Base-by-base conservation (phyloP, 2,888 invertebrate species). In the Diplazon laetatorius region DNA sequence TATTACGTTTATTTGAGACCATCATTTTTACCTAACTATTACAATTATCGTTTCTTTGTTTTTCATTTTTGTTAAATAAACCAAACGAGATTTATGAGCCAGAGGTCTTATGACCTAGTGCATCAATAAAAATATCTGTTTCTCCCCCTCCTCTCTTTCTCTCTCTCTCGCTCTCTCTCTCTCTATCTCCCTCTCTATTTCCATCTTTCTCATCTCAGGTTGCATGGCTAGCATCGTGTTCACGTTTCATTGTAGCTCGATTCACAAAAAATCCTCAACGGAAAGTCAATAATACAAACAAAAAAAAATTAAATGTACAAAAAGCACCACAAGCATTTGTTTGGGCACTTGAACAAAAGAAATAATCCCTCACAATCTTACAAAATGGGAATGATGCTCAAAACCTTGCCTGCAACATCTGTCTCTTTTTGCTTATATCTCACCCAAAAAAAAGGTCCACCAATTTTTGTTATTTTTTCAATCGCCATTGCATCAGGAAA, bases 141-240 rank as follows among this genome's bases (percentile, higher is more conserved):
- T n/a, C n/a, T n/a, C n/a, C n/a, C n/a, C n/a, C n/a, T n/a, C n/a
- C n/a, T n/a, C n/a, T n/a, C n/a, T n/a, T n/a, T n/a, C n/a, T n/a
- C n/a, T n/a, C 10, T 35, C 18, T 16, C 18, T 37, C 3, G 8
- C 4, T 57, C 12, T 50, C 20, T 20, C 22, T 20, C 8, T 50
- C 22, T 10, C 18, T 12, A 9, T 20, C 16, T 39, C 10, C 16
- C 37, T 25, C 14, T n/a, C 35, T 60, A 48, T 14, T 63, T 60
- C 39, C 37, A 63, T 62, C 42, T 70, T 42, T 74, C 50, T 77
- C 44, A 80, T 62, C 76, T 78, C 76, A 77, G 74, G 81, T 78
- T 84, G 87, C 87, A 87, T 87, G 87, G 82, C 84, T 82, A 82
- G 85, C 85, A 85, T 86, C 82, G 83, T 86, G 84, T 82, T 76